Percentiles rank a stretch among this genome's conserved stretches.
Evolutionary conservation across 2,888 invertebrate genomes (phyloP).

Genomic region (Eupithecia subumbrata): DNA sequence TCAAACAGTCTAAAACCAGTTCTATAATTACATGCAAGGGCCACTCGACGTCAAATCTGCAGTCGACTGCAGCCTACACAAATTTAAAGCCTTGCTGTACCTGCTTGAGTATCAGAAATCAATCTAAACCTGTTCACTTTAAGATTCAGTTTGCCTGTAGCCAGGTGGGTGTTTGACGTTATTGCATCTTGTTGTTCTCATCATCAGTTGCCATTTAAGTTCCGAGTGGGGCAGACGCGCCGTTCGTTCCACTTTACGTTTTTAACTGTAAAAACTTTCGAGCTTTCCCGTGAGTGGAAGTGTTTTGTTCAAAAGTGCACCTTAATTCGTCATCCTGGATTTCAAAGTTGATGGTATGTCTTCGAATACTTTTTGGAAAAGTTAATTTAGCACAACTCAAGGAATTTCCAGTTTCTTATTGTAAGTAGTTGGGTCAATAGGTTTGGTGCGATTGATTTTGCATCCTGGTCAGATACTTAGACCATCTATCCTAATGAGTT

Average conservation of each 20-base stretch:
- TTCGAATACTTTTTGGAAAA: neutral
- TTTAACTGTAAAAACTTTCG: conserved; percentile 58
- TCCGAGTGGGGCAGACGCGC: conserved; percentile 55
- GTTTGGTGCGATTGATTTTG: conserved; percentile 3
- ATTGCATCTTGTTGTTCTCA: conserved; percentile 57
- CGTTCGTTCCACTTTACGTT: conserved; percentile 37
- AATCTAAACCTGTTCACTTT: conserved; percentile 37
- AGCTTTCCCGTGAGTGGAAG: conserved; percentile 53
- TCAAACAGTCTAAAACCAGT: conserved; percentile 14
- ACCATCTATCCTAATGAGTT: neutral
- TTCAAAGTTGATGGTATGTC: conserved; percentile 67
- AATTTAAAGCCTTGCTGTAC: conserved; percentile 28
- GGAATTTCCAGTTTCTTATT: conserved; percentile 11
- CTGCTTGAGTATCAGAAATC: conserved; percentile 25
- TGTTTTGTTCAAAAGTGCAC: conserved; percentile 49
- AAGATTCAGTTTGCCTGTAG: conserved; percentile 56
- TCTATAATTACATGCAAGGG: conserved; percentile 46
- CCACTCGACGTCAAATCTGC: conserved; percentile 41
- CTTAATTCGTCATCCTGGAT: conserved; percentile 68
- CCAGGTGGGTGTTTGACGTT: conserved; percentile 50
- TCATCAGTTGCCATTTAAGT: conserved; percentile 65
- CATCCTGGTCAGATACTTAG: conserved; percentile 2
- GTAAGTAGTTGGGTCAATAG: conserved; percentile 4
- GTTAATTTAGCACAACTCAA: conserved; percentile 4
- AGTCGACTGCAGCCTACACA: conserved; percentile 38